A percentile compares a stretch with the other conserved stretches of the same genome.
Evolutionary conservation across 2,888 invertebrate genomes (phyloP).

Genomic region (Ceratothoa steindachneri): DNA sequence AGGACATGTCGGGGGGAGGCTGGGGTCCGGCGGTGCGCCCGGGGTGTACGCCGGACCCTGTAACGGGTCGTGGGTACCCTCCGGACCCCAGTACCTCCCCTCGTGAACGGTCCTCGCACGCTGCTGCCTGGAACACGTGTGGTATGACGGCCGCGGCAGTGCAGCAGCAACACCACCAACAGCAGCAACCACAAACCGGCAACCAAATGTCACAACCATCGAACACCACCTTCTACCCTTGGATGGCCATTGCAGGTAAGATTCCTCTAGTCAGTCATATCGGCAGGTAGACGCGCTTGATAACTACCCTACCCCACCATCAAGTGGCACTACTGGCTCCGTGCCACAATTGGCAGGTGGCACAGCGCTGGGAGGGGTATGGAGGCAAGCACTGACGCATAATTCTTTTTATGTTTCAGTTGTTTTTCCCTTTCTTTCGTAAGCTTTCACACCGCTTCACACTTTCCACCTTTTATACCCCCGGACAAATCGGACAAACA

Average conservation of each 20-base stretch:
- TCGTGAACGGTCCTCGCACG: conserved; percentile 38
- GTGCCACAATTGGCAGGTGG: background rate
- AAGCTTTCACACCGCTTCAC: background rate
- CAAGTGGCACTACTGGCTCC: background rate
- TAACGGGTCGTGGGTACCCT: conserved; percentile 43
- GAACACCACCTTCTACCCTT: conserved; percentile 73
- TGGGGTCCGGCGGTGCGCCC: conserved; percentile 42
- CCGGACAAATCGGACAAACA: too few species aligned
- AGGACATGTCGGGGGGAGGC: conserved; percentile 46
- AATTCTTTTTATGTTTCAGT: background rate
- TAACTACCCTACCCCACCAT: background rate
- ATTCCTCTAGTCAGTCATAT: background rate
- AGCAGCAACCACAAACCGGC: conserved; percentile 67
- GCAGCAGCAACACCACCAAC: conserved; percentile 53
- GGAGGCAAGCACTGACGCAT: background rate
- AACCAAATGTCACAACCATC: conserved; percentile 84
- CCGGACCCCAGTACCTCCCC: conserved; percentile 46
- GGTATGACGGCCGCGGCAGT: conserved; percentile 44
- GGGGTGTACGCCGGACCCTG: conserved; percentile 44
- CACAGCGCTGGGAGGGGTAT: too few species aligned
- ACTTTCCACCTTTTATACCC: too few species aligned
- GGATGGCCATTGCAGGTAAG: conserved; percentile 99
- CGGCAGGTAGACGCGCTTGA: background rate
- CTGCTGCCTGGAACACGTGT: conserved; percentile 43
- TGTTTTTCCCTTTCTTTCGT: background rate